phyloP scores from a whole-genome alignment of 2,797 vertebrate species.

The Sphaeramia orbicularis region DNA sequence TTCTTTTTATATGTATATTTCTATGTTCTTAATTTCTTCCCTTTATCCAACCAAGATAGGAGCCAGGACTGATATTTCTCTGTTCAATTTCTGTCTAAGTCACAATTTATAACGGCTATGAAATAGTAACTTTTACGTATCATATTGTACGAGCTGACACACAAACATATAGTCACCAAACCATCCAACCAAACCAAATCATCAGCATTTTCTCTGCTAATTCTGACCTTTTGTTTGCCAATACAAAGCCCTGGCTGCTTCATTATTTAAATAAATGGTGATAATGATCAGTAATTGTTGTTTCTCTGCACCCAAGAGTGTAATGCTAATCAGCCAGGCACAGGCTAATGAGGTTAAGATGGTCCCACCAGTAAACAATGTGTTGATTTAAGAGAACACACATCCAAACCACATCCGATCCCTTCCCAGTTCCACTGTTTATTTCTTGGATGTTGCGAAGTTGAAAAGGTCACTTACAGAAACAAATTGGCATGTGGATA shows the following conservation, averaged over 20 bases:
- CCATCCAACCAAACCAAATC: too few species aligned
- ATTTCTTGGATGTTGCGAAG: neutral
- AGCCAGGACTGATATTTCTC: too few species aligned
- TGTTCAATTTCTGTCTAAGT: too few species aligned
- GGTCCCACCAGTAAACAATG: slow-evolving; percentile 63
- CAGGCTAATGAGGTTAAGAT: slow-evolving; percentile 66
- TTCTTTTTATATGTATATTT: too few species aligned
- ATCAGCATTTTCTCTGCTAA: slow-evolving; percentile 23
- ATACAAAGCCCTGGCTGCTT: slow-evolving; percentile 51
- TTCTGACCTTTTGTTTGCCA: slow-evolving; percentile 66
- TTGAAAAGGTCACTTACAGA: slow-evolving; percentile 33
- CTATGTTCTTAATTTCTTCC: too few species aligned
- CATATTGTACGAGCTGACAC: neutral
- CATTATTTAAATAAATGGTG: slow-evolving; percentile 65
- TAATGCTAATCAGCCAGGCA: slow-evolving; percentile 62
- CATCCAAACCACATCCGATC: slow-evolving; percentile 22
- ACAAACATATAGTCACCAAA: neutral
- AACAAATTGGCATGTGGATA: neutral
- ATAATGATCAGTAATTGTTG: slow-evolving; percentile 73
- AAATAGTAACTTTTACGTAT: too few species aligned
- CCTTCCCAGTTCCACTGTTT: slow-evolving; percentile 14
- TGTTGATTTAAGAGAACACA: slow-evolving; percentile 44
- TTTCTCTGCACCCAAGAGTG: slow-evolving; percentile 56
- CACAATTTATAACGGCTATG: too few species aligned
- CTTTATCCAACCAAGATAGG: too few species aligned